These are phyloP conservation scores for Mystacides longicornis DNA, from an alignment of 2,888 invertebrate species.

Conservation along the genomic window DNA sequence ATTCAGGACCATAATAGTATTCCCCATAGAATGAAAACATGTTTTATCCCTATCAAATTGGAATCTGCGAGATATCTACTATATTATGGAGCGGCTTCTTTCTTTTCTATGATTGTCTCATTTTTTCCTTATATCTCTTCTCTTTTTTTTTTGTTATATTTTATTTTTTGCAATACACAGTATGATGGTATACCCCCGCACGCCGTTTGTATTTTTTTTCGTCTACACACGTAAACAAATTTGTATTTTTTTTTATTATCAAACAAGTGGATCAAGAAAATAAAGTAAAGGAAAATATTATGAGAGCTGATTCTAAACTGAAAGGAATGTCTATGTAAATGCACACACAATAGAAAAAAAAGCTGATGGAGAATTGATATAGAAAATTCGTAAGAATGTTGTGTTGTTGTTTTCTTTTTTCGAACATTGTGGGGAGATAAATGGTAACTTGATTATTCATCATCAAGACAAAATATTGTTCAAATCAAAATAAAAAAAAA, in stretches of 20 bases:
- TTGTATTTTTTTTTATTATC: background rate
- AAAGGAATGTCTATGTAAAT: background rate
- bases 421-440: no score
- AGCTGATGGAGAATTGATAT: no score
- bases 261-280: background rate
- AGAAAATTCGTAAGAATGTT: no score
- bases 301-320: background rate
- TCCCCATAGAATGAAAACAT: constrained; percentile 6
- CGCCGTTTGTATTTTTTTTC: background rate
- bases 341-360: background rate
- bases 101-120: constrained; percentile 5
- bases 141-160: background rate
- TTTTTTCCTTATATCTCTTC: background rate
- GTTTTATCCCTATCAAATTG: constrained; percentile 23
- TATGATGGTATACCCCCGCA: no score
- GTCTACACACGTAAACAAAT: background rate
- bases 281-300: background rate
- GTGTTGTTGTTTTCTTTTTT: no score
- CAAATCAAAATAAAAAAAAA: no score
- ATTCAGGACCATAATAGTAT: background rate
- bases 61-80: constrained; percentile 15
- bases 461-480: no score
- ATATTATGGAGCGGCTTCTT: background rate
- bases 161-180: background rate
- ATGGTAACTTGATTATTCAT: no score